Conservation (phyloP, 1,140 invertebrate species). For the Diprion similis region DNA sequence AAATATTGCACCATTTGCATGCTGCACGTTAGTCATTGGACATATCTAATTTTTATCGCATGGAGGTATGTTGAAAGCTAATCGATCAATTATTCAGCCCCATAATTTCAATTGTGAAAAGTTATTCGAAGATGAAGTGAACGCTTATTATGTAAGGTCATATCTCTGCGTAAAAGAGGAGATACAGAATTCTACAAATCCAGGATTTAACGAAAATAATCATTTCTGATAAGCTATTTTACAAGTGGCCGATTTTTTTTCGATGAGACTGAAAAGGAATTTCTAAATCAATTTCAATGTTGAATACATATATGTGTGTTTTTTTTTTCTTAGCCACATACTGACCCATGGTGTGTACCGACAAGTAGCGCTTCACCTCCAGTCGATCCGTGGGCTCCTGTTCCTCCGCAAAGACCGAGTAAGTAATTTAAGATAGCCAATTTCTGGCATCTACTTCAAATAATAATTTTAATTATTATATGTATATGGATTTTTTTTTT, state of each 20-base stretch:
- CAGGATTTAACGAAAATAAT: too few species aligned
- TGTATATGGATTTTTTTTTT: neutral
- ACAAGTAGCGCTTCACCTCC: constrained; percentile 52
- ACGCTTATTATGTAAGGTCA: too few species aligned
- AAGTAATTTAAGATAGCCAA: constrained; percentile 18
- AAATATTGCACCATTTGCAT: constrained; percentile 39
- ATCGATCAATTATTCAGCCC: neutral
- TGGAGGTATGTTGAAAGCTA: constrained; percentile 42
- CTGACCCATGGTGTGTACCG: constrained; percentile 66
- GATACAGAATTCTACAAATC: neutral
- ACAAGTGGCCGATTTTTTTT: too few species aligned
- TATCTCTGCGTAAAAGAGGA: neutral
- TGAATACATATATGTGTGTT: neutral
- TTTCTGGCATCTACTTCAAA: neutral
- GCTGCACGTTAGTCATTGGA: constrained; percentile 52
- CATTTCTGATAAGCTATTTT: too few species aligned
- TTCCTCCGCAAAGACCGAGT: constrained; percentile 51
- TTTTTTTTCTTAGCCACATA: constrained; percentile 46
- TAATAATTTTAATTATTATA: neutral
- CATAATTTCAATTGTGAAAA: neutral
- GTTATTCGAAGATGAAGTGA: neutral
- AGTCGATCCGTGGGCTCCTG: constrained; percentile 69
- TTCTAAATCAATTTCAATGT: too few species aligned
- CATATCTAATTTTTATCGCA: constrained; percentile 46
- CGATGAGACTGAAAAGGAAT: too few species aligned